These are phyloP conservation scores for Entomobrya multifasciata DNA, from an alignment of 2,888 invertebrate species.

Conservation along the genomic window DNA sequence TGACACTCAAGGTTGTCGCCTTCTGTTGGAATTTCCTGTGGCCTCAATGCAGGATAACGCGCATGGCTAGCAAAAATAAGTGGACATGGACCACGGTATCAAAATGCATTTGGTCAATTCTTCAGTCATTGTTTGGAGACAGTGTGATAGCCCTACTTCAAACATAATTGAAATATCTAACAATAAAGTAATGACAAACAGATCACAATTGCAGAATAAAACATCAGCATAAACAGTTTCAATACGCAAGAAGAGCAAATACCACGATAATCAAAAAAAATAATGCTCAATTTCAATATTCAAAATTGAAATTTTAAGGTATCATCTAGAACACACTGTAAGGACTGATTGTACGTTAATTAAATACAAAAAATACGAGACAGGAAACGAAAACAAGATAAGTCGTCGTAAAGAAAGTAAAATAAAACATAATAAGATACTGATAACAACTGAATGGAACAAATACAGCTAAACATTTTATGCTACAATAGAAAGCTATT, in stretches of 20 bases:
- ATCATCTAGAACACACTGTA: not conserved
- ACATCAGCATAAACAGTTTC: not conserved
- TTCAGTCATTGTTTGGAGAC: not conserved
- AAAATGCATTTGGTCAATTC: slow-evolving; percentile 11
- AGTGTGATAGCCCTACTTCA: not conserved
- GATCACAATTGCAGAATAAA: slow-evolving; percentile 7
- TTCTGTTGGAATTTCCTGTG: not conserved
- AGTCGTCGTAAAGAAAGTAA: slow-evolving; percentile 19
- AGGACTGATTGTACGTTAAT: slow-evolving; percentile 25
- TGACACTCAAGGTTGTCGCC: slow-evolving; percentile 28
- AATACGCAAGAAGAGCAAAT: not conserved
- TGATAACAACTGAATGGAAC: not conserved
- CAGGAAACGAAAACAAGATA: not conserved
- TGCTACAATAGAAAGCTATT: not conserved
- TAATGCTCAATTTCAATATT: not conserved
- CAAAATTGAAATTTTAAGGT: not conserved
- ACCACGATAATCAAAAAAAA: not conserved
- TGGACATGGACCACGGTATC: not conserved
- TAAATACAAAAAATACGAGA: not conserved
- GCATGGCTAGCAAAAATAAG: not conserved
- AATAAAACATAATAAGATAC: not conserved
- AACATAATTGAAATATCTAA: not conserved
- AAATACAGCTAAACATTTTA: not conserved
- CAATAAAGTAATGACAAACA: not conserved
- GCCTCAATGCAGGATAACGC: too few relatives aligned